A percentile compares a stretch with the other conserved stretches of the same genome.
These are phyloP conservation scores for Cerceris ruficornis DNA, from an alignment of 2,888 invertebrate species.

Conservation along the genomic window DNA sequence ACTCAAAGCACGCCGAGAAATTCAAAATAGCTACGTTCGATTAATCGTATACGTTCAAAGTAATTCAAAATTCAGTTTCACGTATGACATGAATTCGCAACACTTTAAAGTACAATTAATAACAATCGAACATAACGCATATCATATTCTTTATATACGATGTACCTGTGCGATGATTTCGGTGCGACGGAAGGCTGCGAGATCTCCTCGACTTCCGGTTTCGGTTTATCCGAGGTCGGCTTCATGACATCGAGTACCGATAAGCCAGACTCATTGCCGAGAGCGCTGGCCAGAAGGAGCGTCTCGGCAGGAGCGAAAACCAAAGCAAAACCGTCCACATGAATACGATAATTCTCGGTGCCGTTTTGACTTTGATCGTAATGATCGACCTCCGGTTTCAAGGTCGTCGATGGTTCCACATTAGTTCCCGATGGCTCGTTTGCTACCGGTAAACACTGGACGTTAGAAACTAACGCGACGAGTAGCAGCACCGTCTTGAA, in stretches of 20 bases:
- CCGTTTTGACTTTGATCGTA: constrained; percentile 92
- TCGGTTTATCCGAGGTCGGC: constrained; percentile 28
- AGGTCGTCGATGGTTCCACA: constrained; percentile 14
- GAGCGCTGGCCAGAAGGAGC: constrained; percentile 83
- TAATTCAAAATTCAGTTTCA: no score
- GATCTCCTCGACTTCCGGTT: constrained; percentile 27
- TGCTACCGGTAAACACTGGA: constrained; percentile 44
- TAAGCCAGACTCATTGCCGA: constrained; percentile 72
- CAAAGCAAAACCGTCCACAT: constrained; percentile 87
- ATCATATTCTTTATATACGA: not conserved
- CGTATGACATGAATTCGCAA: no score
- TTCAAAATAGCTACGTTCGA: not conserved
- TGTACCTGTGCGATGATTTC: constrained; percentile 46
- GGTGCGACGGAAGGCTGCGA: constrained; percentile 17
- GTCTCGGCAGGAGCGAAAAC: constrained; percentile 86
- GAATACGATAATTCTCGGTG: constrained; percentile 88
- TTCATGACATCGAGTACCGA: constrained; percentile 30
- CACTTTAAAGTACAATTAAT: no score
- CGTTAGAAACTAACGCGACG: constrained; percentile 29
- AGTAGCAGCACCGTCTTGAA: constrained; percentile 69
- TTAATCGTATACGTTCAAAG: not conserved
- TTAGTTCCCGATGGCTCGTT: constrained; percentile 22
- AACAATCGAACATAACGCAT: no score
- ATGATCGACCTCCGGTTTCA: constrained; percentile 50
- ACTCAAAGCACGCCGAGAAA: not conserved